Percentiles rank a stretch among this genome's conserved stretches.
These are phyloP conservation scores for Enteromius afrohamiltoni DNA, from an alignment of 2,797 vertebrate species.

Conservation along the genomic window DNA sequence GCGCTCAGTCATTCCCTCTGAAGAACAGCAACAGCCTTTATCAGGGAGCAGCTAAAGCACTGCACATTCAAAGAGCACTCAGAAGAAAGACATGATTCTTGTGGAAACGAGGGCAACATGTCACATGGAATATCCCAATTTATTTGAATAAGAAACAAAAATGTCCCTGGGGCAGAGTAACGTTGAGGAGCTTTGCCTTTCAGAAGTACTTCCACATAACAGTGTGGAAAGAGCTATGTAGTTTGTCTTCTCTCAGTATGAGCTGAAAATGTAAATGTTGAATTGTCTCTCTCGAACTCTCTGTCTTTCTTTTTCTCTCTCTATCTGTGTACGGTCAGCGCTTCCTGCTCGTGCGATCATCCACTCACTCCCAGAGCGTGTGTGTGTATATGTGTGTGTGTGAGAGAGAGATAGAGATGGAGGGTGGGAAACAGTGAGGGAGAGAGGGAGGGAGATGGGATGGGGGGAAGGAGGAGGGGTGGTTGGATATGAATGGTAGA, in stretches of 20 bases:
- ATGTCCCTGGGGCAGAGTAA: constrained; percentile 45
- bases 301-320: constrained; percentile 57
- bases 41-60: constrained; percentile 36
- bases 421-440: constrained; percentile 41
- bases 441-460: constrained; percentile 50
- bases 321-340: constrained; percentile 57
- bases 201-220: constrained; percentile 56
- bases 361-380: constrained; percentile 60
- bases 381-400: constrained; percentile 52
- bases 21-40: constrained; percentile 48
- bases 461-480: constrained; percentile 50
- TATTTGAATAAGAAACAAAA: constrained; percentile 45
- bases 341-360: constrained; percentile 64
- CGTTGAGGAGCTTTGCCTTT: constrained; percentile 35
- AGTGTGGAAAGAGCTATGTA: constrained; percentile 54
- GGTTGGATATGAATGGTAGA: constrained; percentile 66
- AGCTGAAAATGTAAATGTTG: constrained; percentile 77
- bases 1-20: constrained; percentile 56
- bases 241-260: constrained; percentile 66
- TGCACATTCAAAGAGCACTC: constrained; percentile 45
- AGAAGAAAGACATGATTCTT: constrained; percentile 44
- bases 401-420: constrained; percentile 55
- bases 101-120: constrained; percentile 51
- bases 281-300: constrained; percentile 66
- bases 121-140: constrained; percentile 59